A percentile compares a stretch with the other conserved stretches of the same genome.
Conservation (phyloP, 2,888 invertebrate species). For the Lasioglossum malachurum region DNA sequence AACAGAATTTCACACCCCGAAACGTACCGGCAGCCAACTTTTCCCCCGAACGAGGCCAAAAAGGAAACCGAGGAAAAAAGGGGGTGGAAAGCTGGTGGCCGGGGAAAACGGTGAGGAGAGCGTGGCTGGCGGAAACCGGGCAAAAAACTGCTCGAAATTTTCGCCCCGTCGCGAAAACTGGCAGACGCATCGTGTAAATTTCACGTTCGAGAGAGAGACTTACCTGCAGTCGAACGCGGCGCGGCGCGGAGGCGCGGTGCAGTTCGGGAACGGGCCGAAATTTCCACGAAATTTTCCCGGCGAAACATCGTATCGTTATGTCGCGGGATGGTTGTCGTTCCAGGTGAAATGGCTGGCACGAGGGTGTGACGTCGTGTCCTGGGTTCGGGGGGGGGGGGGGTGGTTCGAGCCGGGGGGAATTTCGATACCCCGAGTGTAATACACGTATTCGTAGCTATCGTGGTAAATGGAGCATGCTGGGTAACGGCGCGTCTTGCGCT, state of each 20-base stretch:
- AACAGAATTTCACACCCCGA: constrained; percentile 34
- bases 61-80: neutral
- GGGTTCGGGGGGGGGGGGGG: neutral
- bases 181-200: constrained; percentile 11
- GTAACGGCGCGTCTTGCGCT: constrained; percentile 70
- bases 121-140: neutral
- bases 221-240: neutral
- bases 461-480: constrained; percentile 77
- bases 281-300: constrained; percentile 38
- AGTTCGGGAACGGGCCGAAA: constrained; percentile 17
- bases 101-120: neutral
- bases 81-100: neutral
- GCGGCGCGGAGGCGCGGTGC: neutral
- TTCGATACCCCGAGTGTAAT: constrained; percentile 64
- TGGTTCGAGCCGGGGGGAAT: constrained; percentile 52
- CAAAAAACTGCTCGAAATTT: constrained; percentile 21
- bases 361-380: constrained; percentile 7
- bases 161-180: neutral
- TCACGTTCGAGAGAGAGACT: neutral
- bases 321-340: constrained; percentile 53
- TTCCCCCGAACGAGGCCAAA: neutral
- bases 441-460: constrained; percentile 76
- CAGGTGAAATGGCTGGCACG: constrained; percentile 41
- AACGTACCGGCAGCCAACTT: neutral
- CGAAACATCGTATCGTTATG: constrained; percentile 57